These are phyloP conservation scores for zebrafish (Danio rerio) DNA, from an alignment of 2,113 vertebrate genomes.

Conservation along the genomic window GRCz12tu NC_133189.1:31939501-31940000, in stretches of 20 bases:
- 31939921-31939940: slow-evolving; percentile 42
- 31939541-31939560: slow-evolving; percentile 70
- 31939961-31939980: slow-evolving; percentile 8
- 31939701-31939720: slow-evolving; percentile 75
- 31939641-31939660: slow-evolving; percentile 81
- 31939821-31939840: slow-evolving; percentile 72
- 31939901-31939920: slow-evolving; percentile 66
- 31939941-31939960: too few relatives aligned
- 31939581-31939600: slow-evolving; percentile 73
- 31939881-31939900: slow-evolving; percentile 63
- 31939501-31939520: slow-evolving; percentile 45
- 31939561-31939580: slow-evolving; percentile 65
- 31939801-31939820: slow-evolving; percentile 75
- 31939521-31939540: slow-evolving; percentile 59
- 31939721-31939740: slow-evolving; percentile 75
- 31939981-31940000: too few relatives aligned
- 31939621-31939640: slow-evolving; percentile 79
- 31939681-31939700: slow-evolving; percentile 84
- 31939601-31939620: slow-evolving; percentile 75
- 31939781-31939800: slow-evolving; percentile 77
- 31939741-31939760: slow-evolving; percentile 65
- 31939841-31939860: slow-evolving; percentile 69
- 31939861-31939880: slow-evolving; percentile 70
- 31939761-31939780: slow-evolving; percentile 78
- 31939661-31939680: slow-evolving; percentile 81